These are phyloP conservation scores for Lipotes vexillifer DNA, from an alignment of 2,113 vertebrate genomes.

Conservation along the genomic window DNA sequence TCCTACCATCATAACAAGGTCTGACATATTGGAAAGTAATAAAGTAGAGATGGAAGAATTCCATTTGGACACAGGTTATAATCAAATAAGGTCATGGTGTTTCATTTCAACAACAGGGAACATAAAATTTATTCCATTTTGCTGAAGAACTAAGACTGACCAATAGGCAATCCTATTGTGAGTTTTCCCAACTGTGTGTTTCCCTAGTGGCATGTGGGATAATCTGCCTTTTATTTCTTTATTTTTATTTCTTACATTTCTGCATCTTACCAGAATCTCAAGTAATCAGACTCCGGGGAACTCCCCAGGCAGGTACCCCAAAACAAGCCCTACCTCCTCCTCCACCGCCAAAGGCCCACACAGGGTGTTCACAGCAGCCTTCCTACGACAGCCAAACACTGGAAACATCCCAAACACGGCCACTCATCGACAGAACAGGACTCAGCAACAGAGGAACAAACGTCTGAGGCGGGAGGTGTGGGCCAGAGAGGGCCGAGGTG, in stretches of 20 bases:
- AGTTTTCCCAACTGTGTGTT: not conserved
- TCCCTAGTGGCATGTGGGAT: not conserved
- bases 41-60: not conserved
- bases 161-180: not conserved
- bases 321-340: not conserved
- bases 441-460: not conserved
- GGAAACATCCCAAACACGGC: not conserved
- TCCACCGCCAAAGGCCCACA: not conserved
- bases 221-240: not conserved
- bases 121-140: not conserved
- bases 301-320: not conserved
- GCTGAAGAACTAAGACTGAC: not conserved
- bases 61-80: not conserved
- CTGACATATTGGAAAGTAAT: not conserved
- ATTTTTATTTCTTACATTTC: not conserved
- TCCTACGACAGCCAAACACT: not conserved
- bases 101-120: not conserved
- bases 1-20: not conserved
- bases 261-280: not conserved
- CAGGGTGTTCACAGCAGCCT: not conserved
- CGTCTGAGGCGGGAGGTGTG: fast-evolving
- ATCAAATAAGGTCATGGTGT: not conserved
- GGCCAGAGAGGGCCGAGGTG: not conserved
- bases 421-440: not conserved
- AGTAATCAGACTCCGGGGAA: not conserved